Evolutionary conservation across 1,140 invertebrate genomes (phyloP), one percentile per base, ranked within the genome.

Genomic region (Micrasema longulum): DNA sequence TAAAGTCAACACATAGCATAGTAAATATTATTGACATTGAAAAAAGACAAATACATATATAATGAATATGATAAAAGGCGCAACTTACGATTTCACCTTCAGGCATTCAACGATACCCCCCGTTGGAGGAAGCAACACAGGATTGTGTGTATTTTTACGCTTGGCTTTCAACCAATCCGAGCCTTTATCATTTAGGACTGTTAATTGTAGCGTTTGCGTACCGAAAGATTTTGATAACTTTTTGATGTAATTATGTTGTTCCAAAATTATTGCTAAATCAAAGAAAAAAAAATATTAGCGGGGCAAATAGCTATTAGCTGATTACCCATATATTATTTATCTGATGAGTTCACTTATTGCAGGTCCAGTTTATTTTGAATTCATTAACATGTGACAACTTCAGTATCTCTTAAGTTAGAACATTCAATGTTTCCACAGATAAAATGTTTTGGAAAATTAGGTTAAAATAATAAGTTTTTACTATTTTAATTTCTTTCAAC

Each of bases 241-340:
- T 69, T 35, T 62, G 26, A 73, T 73, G 26, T 55, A 76, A 14
- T 71, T 53, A 36, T 63, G 55, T 68, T 73, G 60, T 53, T 73
- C 67, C 20, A 76, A 68, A 41, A 76, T 7, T n/a, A 66, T 35
- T 12, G 74, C 74, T 76, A 48, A 31, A 68, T 43, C 38, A 36
- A 57, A 55, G 31, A 23, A 62, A 1, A 41, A 35, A 4, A 69
- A 64, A 16, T 18, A 50, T 50, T 11, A n/a, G n/a, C n/a, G n/a
- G n/a, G n/a, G n/a, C n/a, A n/a, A n/a, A n/a, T n/a, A n/a, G n/a
- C n/a, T n/a, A n/a, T n/a, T n/a, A n/a, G n/a, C n/a, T n/a, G n/a
- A n/a, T n/a, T n/a, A n/a, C n/a, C n/a, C n/a, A n/a, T n/a, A n/a
- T n/a, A n/a, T n/a, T n/a, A n/a, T n/a, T n/a, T n/a, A n/a, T n/a